These are phyloP conservation scores for Brachynemurus nebulosus DNA, from an alignment of 2,888 invertebrate genomes.

Conservation along the genomic window DNA sequence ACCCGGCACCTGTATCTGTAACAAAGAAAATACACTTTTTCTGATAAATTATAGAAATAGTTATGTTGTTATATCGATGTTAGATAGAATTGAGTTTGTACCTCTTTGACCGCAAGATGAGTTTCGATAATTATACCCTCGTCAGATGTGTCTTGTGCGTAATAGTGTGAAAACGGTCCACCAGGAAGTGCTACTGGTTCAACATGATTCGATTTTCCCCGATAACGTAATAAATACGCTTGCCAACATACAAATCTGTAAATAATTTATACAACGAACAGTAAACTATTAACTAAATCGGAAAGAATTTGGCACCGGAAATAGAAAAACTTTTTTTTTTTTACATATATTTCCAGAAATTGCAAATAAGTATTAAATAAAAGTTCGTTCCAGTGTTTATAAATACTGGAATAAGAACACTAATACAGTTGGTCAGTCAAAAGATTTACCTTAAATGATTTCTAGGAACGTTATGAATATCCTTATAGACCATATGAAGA, in stretches of 20 bases:
- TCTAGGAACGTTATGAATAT: slow-evolving; percentile 62
- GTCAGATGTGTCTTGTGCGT: slow-evolving; percentile 63
- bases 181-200: slow-evolving; percentile 54
- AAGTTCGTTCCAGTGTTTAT: too few relatives aligned
- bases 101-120: slow-evolving; percentile 57
- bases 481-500: slow-evolving; percentile 59
- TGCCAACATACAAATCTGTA: slow-evolving; percentile 52
- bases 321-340: too few relatives aligned
- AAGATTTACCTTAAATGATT: slow-evolving; percentile 47
- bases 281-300: too few relatives aligned
- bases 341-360: too few relatives aligned
- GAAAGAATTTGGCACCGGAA: too few relatives aligned
- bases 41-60: too few relatives aligned
- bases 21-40: slow-evolving; percentile 13
- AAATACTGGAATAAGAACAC: background rate
- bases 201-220: slow-evolving; percentile 40
- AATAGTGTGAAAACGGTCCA: slow-evolving; percentile 64
- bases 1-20: slow-evolving; percentile 44
- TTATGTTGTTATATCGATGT: too few relatives aligned
- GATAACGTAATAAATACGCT: slow-evolving; percentile 45
- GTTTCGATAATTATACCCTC: slow-evolving; percentile 74
- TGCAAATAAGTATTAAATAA: too few relatives aligned
- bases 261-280: too few relatives aligned
- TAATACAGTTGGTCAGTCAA: background rate
- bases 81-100: too few relatives aligned